Evolutionary conservation across 92 coral and sea anemone species (phyloP), one percentile per base, ranked within the genome.

Genomic region (Galaxea fascicularis): DNA sequence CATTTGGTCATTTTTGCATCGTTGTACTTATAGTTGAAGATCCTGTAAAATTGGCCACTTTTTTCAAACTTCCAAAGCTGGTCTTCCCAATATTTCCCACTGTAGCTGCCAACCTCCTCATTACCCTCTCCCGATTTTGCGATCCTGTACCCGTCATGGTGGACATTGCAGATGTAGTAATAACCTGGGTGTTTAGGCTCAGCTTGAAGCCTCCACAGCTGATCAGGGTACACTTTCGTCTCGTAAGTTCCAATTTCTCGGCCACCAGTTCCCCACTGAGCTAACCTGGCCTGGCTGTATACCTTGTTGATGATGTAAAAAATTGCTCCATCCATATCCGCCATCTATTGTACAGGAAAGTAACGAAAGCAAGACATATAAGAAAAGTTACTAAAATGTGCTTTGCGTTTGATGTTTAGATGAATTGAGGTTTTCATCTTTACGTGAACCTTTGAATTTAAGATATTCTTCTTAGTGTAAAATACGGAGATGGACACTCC

Each of bases 131-230:
- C 77, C 77, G 57, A 72, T 72, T 72, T 72, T 72, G 57, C 77
- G 58, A 72, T 72, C 51, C 77, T 72, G 53, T 46, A 46, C 29
- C 58, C 58, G 77, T 53, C 29, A 35, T 72, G 15, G 24, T 72
- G 53, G 28, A 72, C 57, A 72, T 72, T 72, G 77, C 28, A 72
- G 53, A 72, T 27, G 53, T 35, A 22, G 77, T 72, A 72, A 72
- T 27, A 72, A 30, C 58, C 77, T 60, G 66, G 66, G 66, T 60
- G 66, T 60, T 60, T 22, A 60, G 66, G 66, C 26, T 60, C 66
- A 60, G 66, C 66, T 60, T n/a, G n/a, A 60, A 72, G 77, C 58
- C 58, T 72, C 77, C 77, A 72, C 53, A 72, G 27, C 58, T 72
- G 77, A 72, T 72, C 77, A 1, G 53, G 57, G 56, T 72, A 72